Base-by-base conservation (phyloP, 2,888 invertebrate species). In the Melitaea athalia region DNA sequence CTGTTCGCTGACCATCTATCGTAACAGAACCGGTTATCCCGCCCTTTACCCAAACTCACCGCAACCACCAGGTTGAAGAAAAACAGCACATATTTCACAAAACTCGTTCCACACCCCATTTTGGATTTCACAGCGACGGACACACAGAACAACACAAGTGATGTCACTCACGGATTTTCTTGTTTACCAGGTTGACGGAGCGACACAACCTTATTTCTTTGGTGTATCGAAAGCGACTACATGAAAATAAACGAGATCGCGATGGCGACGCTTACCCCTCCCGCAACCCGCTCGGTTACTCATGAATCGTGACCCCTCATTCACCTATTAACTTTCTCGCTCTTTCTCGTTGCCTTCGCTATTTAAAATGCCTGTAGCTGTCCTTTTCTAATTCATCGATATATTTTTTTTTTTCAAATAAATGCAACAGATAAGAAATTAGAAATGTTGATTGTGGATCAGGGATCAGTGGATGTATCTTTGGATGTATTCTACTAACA, bases 21-120 rank as follows among this genome's bases (percentile, higher is more conserved):
- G 82, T 83, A 81, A 80, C 77, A 68, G 84, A 89, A 91, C 91
- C 91, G 91, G 91, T 91, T 90, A 78, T 81, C 81, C 81, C 81
- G 83, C 83, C 84, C 83, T 85, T 82, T 77, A 67, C 53, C 53
- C 53, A 31, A 14, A 55, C 96, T 96, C 89, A 96, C 96, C 94
- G 95, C 95, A 81, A 96, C 96, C 72, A 96, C 78, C 77, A 96
- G 89, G 85, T 97, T 97, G 92, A 96, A 96, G 88, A 96, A 93
- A 87, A 97, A 97, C 80, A 97, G 94, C 79, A 97, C 93, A 89
- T 96, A 96, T 93, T 97, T 97, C 85, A 96, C 94, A 91, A 95
- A 94, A 87, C 95, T 94, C 91, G 95, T 95, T 85, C 95, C 95
- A 88, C 95, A 95, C 92, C 94, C 94, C 95, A 95, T 95, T 83